phyloP scores from a whole-genome alignment of 64 coral and sea anemone genomes.

The Orbicella faveolata region DNA sequence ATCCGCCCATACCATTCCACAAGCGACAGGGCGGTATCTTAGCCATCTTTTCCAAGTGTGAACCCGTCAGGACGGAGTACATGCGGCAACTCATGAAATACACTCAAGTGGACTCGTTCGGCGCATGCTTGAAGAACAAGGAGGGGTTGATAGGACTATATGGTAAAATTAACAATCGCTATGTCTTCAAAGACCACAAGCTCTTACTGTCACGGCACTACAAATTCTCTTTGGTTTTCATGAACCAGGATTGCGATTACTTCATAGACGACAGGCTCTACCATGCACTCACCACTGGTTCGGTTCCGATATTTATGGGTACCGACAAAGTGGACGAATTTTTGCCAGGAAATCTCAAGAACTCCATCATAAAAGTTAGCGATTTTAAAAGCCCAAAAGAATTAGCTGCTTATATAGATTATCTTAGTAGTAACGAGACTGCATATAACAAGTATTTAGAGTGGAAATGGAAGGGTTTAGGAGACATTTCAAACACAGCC shows the following conservation, averaged over 20 bases:
- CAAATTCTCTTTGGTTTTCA: slow-evolving; percentile 96
- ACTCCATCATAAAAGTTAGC: slow-evolving; percentile 85
- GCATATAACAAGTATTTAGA: slow-evolving; percentile 92
- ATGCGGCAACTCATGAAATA: slow-evolving; percentile 89
- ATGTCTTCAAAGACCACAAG: slow-evolving; percentile 92
- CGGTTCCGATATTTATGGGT: slow-evolving; percentile 90
- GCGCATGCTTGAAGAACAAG: slow-evolving; percentile 81
- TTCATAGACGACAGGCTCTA: slow-evolving; percentile 93
- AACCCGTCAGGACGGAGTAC: slow-evolving; percentile 86
- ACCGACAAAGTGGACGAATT: slow-evolving; percentile 96
- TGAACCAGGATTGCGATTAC: slow-evolving; percentile 98
- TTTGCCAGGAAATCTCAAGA: slow-evolving; percentile 88
- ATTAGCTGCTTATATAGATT: slow-evolving; percentile 69
- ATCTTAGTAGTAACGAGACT: slow-evolving; percentile 77
- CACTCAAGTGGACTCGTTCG: slow-evolving; percentile 88
- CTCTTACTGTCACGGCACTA: slow-evolving; percentile 85
- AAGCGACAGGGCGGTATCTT: slow-evolving; percentile 71
- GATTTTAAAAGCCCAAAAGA: slow-evolving; percentile 94
- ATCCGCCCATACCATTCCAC: slow-evolving; percentile 73
- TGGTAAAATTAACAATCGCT: slow-evolving; percentile 76
- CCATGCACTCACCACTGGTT: slow-evolving; percentile 82
- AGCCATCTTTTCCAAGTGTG: slow-evolving; percentile 89
- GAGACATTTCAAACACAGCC: slow-evolving; percentile 70
- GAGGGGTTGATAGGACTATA: slow-evolving; percentile 83
- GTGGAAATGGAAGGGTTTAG: slow-evolving; percentile 89